These are phyloP conservation scores for Bradysia coprophila DNA, from an alignment of 1,140 invertebrate species.

Conservation along the genomic window DNA sequence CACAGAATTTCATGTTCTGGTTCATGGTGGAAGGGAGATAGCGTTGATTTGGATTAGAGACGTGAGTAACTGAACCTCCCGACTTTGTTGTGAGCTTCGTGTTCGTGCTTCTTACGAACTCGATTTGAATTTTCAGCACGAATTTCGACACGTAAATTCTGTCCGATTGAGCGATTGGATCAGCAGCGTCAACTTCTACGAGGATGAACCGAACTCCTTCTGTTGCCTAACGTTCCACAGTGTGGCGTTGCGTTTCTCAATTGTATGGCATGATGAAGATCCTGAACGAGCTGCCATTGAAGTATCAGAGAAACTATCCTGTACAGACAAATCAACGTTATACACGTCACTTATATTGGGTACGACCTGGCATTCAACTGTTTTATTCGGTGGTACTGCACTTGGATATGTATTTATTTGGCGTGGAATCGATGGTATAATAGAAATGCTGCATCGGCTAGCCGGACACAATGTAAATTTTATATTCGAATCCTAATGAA, in stretches of 20 bases:
- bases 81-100: no score
- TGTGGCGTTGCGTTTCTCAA: neutral
- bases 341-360: neutral
- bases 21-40: neutral
- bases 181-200: neutral
- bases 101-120: no score
- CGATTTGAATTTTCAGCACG: neutral
- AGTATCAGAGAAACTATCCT: neutral
- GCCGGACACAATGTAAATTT: constrained; percentile 11
- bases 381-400: constrained; percentile 9
- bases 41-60: neutral
- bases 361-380: neutral
- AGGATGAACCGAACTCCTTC: neutral
- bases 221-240: neutral
- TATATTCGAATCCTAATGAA: neutral
- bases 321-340: neutral
- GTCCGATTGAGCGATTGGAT: neutral
- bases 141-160: neutral
- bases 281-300: no score
- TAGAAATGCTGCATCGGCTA: constrained; percentile 8
- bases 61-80: no score
- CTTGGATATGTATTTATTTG: constrained; percentile 19
- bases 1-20: neutral
- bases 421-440: constrained; percentile 2
- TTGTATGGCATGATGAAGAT: no score